Base-by-base conservation (phyloP, 2,797 vertebrate species). In the Pterois miles region DNA sequence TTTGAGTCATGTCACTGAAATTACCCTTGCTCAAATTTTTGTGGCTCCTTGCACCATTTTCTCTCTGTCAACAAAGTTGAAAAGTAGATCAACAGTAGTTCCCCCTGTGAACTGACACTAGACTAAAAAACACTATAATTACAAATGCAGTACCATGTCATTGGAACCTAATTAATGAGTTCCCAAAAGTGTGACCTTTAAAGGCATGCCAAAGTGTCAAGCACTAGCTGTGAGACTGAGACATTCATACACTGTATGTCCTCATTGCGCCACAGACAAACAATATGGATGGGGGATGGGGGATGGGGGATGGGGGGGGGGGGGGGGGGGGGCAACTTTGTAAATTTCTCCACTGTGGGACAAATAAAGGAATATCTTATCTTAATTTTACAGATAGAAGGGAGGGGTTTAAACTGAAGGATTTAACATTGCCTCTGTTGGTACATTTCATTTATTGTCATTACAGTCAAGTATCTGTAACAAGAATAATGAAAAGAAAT, bases 1-100 rank as follows among this genome's bases (percentile, higher is more conserved):
- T 48, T 71, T 40, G 22, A 40, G 48, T 70, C 16, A 29, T 36
- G 31, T 33, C 53, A 40, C 72, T 54, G 23, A 84, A 81, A 75
- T 72, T 56, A 74, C 46, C 22, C 29, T 64, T n/a, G 46, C 67
- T 76, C 11, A 74, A 40, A 80, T 74, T 5, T 78, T 64, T 88
- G 80, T 79, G 76, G 83, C 65, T 84, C 2, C 18, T 36, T 4
- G 4, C 16, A 18, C 22, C 16, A 22, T 72, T 76, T 64, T 50
- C 59, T 73, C 23, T 75, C 54, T 69, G 71, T 85, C 52, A 72
- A 76, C 66, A 76, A 53, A 64, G 16, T 65, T 76, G 25, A 58
- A 82, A 63, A 74, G 25, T 16, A n/a, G n/a, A 74, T 54, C 36
- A 65, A 23, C 66, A 43, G 40, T 43, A 18, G 16, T 43, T 43